Conservation (phyloP, 1,140 invertebrate genomes). For the Atta cephalotes region DNA sequence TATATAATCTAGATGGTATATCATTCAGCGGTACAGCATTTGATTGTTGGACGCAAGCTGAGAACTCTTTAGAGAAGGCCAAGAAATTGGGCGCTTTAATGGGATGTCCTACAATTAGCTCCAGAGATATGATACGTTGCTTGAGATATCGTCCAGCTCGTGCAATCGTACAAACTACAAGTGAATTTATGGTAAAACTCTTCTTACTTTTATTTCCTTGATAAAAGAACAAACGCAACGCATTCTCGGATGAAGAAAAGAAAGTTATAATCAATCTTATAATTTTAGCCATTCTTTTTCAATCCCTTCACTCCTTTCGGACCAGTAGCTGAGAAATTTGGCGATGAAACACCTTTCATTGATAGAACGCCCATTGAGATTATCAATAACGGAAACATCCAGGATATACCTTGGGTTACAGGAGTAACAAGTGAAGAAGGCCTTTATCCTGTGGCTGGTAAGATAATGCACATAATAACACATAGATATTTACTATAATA, state of each 20-base stretch:
- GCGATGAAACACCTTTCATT: slow-evolving; percentile 86
- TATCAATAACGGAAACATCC: slow-evolving; percentile 84
- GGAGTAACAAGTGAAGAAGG: slow-evolving; percentile 88
- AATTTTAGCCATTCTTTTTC: slow-evolving; percentile 85
- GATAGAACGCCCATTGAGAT: slow-evolving; percentile 87
- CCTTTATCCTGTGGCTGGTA: slow-evolving; percentile 88
- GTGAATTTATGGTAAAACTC: slow-evolving; percentile 84
- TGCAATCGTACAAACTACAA: slow-evolving; percentile 84
- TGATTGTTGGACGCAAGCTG: slow-evolving; percentile 90
- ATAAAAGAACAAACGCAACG: not conserved
- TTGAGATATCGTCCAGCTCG: slow-evolving; percentile 88
- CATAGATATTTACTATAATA: not conserved
- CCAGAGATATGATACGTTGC: slow-evolving; percentile 90
- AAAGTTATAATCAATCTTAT: slow-evolving; percentile 2
- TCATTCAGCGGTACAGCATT: slow-evolving; percentile 92
- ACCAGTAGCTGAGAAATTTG: slow-evolving; percentile 86
- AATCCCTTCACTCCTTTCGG: slow-evolving; percentile 89
- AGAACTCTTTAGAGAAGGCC: slow-evolving; percentile 90
- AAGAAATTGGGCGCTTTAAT: slow-evolving; percentile 88
- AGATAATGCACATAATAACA: not conserved
- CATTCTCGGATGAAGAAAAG: not conserved
- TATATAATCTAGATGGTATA: slow-evolving; percentile 87
- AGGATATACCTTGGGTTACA: slow-evolving; percentile 88
- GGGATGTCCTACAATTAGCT: slow-evolving; percentile 89
- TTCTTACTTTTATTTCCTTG: not conserved